Evolutionary conservation across 35 echinoderm and acorn worm genomes (phyloP), one percentile per base, ranked within the genome.

Genomic region (Patiria miniata): DNA sequence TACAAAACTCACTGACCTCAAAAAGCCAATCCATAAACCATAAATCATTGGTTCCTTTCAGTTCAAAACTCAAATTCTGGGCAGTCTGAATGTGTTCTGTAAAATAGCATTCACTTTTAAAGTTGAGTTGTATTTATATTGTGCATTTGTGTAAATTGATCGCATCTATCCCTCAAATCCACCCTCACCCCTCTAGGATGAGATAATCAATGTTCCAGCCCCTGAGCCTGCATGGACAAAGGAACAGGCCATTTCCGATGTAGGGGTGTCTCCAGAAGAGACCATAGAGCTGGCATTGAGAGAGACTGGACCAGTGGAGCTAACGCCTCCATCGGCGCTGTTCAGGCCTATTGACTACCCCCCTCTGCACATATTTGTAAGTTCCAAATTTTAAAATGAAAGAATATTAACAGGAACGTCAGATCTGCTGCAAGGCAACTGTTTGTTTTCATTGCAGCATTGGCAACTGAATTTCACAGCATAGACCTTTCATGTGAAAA

Each of bases 341-440:
- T 99, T 99, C 78, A 89, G 86, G 60, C 93, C 96, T 30, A 94
- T 91, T 40, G 96, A 99, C 37, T 99, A 99, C 36, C 96, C 92
- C 23, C 59, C 89, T 42, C 83, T 99, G 28, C 96, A 99, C 69
- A 99, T 99, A 85, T 99, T 99, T 99, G 96, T 99, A 86, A 99
- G 96, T 91, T 36, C 57, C n/a, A n/a, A n/a, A 47, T 12, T 47
- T 47, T 47, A 47, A 47, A 47, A 47, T n/a, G n/a, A n/a, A n/a
- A n/a, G n/a, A n/a, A n/a, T n/a, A n/a, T n/a, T n/a, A n/a, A n/a
- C n/a, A n/a, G n/a, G n/a, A n/a, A n/a, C n/a, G n/a, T n/a, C n/a
- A n/a, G n/a, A n/a, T n/a, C n/a, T n/a, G n/a, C n/a, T n/a, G n/a
- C n/a, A n/a, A n/a, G n/a, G n/a, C n/a, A n/a, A n/a, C n/a, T n/a